A percentile compares a stretch with the other conserved stretches of the same genome.
phyloP scores from a whole-genome alignment of 2,888 invertebrate genomes.

The Epinotia ramella region DNA sequence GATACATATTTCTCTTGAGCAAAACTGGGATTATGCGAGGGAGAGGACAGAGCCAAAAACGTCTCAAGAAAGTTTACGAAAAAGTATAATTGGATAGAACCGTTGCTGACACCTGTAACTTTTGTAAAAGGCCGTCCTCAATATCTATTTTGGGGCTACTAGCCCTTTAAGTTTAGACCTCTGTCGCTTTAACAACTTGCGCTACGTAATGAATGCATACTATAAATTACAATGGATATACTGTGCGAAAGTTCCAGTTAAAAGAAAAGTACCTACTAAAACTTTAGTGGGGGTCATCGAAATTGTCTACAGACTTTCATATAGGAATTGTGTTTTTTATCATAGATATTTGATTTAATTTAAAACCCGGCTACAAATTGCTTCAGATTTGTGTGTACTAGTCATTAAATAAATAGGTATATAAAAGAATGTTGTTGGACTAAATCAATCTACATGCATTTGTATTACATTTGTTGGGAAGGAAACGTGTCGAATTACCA shows the following conservation, averaged over 20 bases:
- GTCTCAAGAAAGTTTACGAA: conserved; percentile 35
- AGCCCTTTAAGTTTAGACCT: conserved; percentile 3
- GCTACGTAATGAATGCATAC: conserved; percentile 18
- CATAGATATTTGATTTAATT: not conserved
- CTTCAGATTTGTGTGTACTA: not conserved
- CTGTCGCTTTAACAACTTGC: conserved; percentile 13
- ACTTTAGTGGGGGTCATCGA: not conserved
- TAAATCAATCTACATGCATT: not conserved
- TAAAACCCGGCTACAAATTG: not conserved
- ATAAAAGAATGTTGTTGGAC: not conserved
- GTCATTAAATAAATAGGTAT: not conserved
- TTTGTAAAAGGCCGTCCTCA: conserved; percentile 30
- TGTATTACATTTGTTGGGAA: not conserved
- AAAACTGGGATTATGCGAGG: not conserved
- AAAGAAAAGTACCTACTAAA: not conserved
- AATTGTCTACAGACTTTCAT: not conserved
- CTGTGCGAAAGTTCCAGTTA: not conserved
- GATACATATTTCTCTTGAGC: conserved; percentile 9
- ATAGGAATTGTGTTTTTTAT: not conserved
- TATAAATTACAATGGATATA: conserved; percentile 15
- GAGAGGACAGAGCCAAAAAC: conserved; percentile 22
- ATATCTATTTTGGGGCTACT: conserved; percentile 30
- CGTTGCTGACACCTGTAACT: conserved; percentile 41
- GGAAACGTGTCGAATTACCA: not conserved
- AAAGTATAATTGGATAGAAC: conserved; percentile 41